Evolutionary conservation across 2,113 vertebrate genomes (phyloP), one percentile per base, ranked within the genome.

Genomic region (Phyllopteryx taeniolatus): DNA sequence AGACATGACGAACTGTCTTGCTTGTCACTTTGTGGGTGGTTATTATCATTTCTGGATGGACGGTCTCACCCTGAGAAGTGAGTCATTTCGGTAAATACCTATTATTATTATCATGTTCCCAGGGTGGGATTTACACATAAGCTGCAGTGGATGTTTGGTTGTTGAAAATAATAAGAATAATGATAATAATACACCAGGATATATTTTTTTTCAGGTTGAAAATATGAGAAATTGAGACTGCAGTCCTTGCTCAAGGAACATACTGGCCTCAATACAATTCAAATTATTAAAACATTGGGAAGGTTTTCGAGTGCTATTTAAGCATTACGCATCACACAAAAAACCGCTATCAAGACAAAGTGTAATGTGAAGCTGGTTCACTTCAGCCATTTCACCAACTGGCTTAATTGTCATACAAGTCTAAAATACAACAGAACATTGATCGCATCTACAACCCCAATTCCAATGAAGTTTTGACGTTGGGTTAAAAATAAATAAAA

Each of bases 11-110:
- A 81, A 89, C 44, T 11, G 64, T 80, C 76, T 76, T 79, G 77
- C 79, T 59, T 83, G 53, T 83, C 47, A 75, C 49, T 65, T 71
- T 80, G 83, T 82, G 85, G 79, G 61, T 64, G 74, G 75, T 67
- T 79, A 72, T 71, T 85, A 77, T 85, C 83, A 75, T 86, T 66
- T 86, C 70, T 35, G 67, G 77, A 68, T 64, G 70, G 83, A 71
- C 79, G 65, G 75, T 80, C 78, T 86, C 71, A 80, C 73, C 67
- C 81, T 60, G 77, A 83, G 73, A 68, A 57, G 63, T 83, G 83
- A 91, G 74, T 89, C 89, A 88, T 65, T 85, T 89, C 87, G 85
- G 77, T 68, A 69, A 78, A 77, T 74, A 65, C 76, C 79, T 79
- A 75, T 88, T 83, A 87, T 88, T 86, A 86, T 51, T 51, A 66